Conservation (phyloP, 1,140 invertebrate genomes). For the Hypsibius dujardini region DNA sequence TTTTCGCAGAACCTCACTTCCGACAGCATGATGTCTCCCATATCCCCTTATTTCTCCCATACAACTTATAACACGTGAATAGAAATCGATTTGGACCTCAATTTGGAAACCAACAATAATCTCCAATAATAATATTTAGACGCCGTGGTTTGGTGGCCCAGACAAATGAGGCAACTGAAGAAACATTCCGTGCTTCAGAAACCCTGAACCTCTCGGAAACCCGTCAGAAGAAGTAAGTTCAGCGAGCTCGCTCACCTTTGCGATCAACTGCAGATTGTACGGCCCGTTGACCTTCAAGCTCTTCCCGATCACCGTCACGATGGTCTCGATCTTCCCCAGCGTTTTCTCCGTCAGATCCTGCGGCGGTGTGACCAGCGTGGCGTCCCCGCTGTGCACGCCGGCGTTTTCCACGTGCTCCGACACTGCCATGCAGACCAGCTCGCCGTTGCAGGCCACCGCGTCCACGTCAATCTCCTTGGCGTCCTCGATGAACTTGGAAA, state of each 20-base stretch:
- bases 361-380: slow-evolving; percentile 89
- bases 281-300: slow-evolving; percentile 87
- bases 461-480: slow-evolving; percentile 99
- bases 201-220: no score
- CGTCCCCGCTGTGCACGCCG: slow-evolving; percentile 95
- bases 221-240: no score
- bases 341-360: slow-evolving; percentile 89
- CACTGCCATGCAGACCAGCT: slow-evolving; percentile 81
- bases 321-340: slow-evolving; percentile 68
- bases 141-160: no score
- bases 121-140: no score
- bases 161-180: no score
- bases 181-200: no score
- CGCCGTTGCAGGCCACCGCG: slow-evolving; percentile 81
- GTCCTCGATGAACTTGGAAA: slow-evolving; percentile 91
- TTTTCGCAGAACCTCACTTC: no score
- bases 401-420: slow-evolving; percentile 99
- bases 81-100: no score
- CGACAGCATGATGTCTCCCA: no score
- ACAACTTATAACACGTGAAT: no score
- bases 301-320: slow-evolving; percentile 66
- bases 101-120: no score
- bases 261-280: slow-evolving; percentile 96
- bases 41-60: no score
- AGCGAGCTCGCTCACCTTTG: slow-evolving; percentile 46